Base-by-base conservation (phyloP, 2,888 invertebrate genomes). In the Andricus curvator region DNA sequence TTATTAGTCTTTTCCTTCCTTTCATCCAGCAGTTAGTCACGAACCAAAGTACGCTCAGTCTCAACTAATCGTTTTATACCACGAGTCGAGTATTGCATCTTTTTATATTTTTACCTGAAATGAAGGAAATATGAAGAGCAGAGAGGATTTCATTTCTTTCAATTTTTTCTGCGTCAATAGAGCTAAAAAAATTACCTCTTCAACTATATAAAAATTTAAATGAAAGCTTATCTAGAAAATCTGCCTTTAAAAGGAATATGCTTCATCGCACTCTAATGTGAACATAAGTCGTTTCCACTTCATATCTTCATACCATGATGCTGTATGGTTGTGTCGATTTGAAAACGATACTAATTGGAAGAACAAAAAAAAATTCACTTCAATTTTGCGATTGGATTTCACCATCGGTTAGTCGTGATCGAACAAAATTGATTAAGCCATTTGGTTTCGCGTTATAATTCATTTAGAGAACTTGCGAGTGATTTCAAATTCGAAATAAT, bases 1-100 rank as follows among this genome's bases (percentile, higher is more conserved):
- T 80, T 80, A 60, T 60, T 60, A 22, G 20, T 60, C n/a, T 33
- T 65, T 66, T 66, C 20, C 65, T 66, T 33, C 33, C 33, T 66
- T 37, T 37, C 65, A 66, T 33, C 33, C 33, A 66, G 20, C 29
- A 29, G 25, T 66, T 66, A 66, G 65, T 66, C 65, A 66, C 65
- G 65, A 66, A 66, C 37, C 33, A 37, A 20, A 33, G 20, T n/a
- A 25, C 9, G 17, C 65, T 66, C 33, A 66, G n/a, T 66, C 33
- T 66, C 29, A 37, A 20, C 17, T 37, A 37, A 66, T 66, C 65
- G 6, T 33, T 37, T 66, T 66, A 66, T 66, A 66, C 65, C 37
- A n/a, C 65, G n/a, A 66, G 65, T 37, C 65, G 20, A 66, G 20
- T 37, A 33, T 66, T 66, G 33, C 17, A 66, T 33, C 65, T 66